Percentiles rank a stretch among this genome's conserved stretches.
These are phyloP conservation scores for Linurgus olivaceus DNA, from an alignment of 2,797 vertebrate species.

Conservation along the genomic window DNA sequence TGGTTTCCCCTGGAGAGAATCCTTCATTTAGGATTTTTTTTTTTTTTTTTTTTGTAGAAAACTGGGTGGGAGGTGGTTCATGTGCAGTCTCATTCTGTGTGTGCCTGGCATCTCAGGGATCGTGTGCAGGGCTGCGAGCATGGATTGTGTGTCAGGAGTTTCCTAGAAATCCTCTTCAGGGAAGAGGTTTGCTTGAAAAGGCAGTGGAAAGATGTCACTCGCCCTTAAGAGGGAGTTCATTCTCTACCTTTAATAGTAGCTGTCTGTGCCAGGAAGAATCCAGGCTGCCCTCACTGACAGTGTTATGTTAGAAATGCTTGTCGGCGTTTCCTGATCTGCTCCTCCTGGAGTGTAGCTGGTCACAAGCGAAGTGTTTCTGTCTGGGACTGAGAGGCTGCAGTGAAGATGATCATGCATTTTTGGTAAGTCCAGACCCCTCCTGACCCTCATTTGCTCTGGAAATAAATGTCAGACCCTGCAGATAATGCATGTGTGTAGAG, in stretches of 20 bases:
- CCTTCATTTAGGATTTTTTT: background rate
- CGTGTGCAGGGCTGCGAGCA: rapidly evolving
- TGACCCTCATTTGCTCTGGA: background rate
- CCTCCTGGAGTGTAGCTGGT: background rate
- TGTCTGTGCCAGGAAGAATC: background rate
- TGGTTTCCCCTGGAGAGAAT: background rate
- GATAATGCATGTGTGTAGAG: background rate
- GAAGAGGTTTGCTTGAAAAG: background rate
- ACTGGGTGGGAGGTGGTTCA: rapidly evolving
- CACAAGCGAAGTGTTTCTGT: background rate
- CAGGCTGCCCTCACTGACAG: background rate
- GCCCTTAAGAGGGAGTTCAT: background rate
- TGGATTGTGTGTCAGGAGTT: background rate
- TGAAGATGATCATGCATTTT: background rate
- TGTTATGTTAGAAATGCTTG: background rate
- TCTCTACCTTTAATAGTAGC: constrained; percentile 3
- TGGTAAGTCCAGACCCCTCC: background rate
- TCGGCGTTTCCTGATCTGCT: rapidly evolving
- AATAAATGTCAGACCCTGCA: background rate
- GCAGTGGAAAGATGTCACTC: background rate
- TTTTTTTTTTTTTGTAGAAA: background rate
- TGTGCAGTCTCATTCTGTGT: rapidly evolving
- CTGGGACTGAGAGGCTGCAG: background rate
- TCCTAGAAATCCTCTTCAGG: constrained; percentile 22
- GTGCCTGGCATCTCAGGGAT: background rate